Base-by-base conservation (phyloP, 1,140 invertebrate genomes). In the Drosophila auraria region DNA sequence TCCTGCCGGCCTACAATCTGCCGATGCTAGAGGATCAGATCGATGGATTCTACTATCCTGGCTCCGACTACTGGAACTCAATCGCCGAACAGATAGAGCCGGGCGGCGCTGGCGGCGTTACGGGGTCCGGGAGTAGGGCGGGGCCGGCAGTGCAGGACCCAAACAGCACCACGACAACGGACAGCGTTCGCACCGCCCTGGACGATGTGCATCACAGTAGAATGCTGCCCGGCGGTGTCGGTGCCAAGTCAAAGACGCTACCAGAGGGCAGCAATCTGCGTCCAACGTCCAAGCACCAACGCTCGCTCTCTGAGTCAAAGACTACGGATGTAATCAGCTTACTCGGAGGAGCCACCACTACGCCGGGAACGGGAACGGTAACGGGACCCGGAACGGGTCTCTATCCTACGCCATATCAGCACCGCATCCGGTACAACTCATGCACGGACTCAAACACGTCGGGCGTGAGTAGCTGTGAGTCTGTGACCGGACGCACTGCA, bases 381-480 rank as follows among this genome's bases (percentile, higher is more conserved):
- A 30, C 14, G 45, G 36, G 45, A 20, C 12, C 61, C 6, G 53
- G 54, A 9, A 1, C 60, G 23, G 44, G 53, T 30, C 60, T 65
- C 14, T 66, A 40, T 42, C 74, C 84, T 5, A 57, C 62, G 11
- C 72, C 83, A 23, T 61, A 77, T 60, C 80, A 83, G 45, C 87
- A 92, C 60, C 90, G 92, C 11, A 82, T 87, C 47, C 83, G 92
- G 1, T 93, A 92, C 56, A 93, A 93, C 66, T 93, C 92, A 0
- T 92, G 95, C 69, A 97, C 96, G 15, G 96, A 97, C 86, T 96
- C 96, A 1, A 97, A 96, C 69, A 96, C 95, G 2, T 97, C 96
- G 78, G 96, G 96, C 30, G 95, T 97, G 8, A 96, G 96, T 93
- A 96, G 96, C 47, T 96, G 95, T 84, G 96, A 97, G 91, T 97